Evolutionary conservation across 2,113 vertebrate genomes (phyloP), one percentile per base, ranked within the genome.

Genomic region (Ceratotherium simum): DNA sequence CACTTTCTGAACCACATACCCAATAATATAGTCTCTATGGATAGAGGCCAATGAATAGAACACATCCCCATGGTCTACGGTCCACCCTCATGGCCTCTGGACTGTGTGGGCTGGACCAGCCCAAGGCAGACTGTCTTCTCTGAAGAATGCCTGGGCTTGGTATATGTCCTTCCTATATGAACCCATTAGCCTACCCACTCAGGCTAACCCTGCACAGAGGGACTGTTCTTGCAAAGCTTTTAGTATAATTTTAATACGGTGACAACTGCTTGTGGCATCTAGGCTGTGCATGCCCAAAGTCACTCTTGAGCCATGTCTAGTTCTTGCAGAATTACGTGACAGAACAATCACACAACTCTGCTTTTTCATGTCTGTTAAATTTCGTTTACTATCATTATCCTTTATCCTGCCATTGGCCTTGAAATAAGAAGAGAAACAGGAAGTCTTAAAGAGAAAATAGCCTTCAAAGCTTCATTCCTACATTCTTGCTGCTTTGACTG

Each of bases 401-500:
- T 96, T 96, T 90, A 80, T 90, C 65, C 25, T 90, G 83, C 21
- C 25, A 29, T 25, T 81, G 90, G 48, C 95, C 84, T 95, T 96
- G 48, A 95, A 95, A 95, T 87, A 79, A 91, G 27, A 93, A 70
- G 67, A 64, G 79, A 82, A 91, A 64, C 23, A 31, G 29, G 60
- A 31, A 93, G 33, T 82, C 72, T 85, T 56, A 39, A 87, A 82
- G 84, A 95, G 69, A 65, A 97, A 98, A 79, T 70, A 75, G 62
- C 14, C 70, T 92, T 96, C 83, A 80, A 76, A 84, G 46, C 64
- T 60, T 87, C 84, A 54, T 92, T 72, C 60, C 80, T 88, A 39
- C 13, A 48, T 73, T 60, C 73, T 95, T 79, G 27, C 85, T 83
- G 42, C 86, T 95, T 96, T 97, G 88, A 97, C 95, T 95, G 91